Conservation (phyloP, 1,140 invertebrate genomes). For the Diploscapter pachys region DNA sequence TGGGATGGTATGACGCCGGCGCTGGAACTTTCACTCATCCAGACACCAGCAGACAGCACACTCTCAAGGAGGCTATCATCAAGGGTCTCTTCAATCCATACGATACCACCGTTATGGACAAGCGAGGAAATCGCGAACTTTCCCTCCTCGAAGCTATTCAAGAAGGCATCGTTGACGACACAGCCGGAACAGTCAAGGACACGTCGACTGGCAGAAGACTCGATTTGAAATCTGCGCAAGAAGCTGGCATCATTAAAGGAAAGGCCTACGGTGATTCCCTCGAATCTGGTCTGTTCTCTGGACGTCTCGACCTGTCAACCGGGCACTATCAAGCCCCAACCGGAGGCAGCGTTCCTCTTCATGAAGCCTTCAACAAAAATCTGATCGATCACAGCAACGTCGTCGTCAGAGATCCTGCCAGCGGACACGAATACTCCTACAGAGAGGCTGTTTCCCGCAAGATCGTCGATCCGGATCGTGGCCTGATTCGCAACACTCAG, state of each 20-base stretch:
- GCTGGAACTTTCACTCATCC: slow-evolving; percentile 77
- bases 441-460: slow-evolving; percentile 71
- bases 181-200: slow-evolving; percentile 74
- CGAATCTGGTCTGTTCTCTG: slow-evolving; percentile 79
- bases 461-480: slow-evolving; percentile 72
- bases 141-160: slow-evolving; percentile 77
- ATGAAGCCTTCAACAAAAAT: slow-evolving; percentile 70
- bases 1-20: slow-evolving; percentile 74
- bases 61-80: slow-evolving; percentile 75
- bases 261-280: slow-evolving; percentile 74
- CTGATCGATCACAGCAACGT: slow-evolving; percentile 75
- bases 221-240: slow-evolving; percentile 74
- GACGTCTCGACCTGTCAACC: slow-evolving; percentile 75
- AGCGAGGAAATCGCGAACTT: slow-evolving; percentile 73
- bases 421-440: slow-evolving; percentile 72
- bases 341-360: slow-evolving; percentile 71
- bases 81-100: slow-evolving; percentile 75
- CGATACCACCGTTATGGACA: slow-evolving; percentile 76
- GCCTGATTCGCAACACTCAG: slow-evolving; percentile 70
- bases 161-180: slow-evolving; percentile 75
- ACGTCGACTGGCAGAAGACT: slow-evolving; percentile 72
- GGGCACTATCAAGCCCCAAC: slow-evolving; percentile 70
- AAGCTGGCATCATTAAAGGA: slow-evolving; percentile 74
- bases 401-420: slow-evolving; percentile 73
- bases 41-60: slow-evolving; percentile 71